Base-by-base conservation (phyloP, 1,140 invertebrate genomes). In the Drosophila repletoides region DNA sequence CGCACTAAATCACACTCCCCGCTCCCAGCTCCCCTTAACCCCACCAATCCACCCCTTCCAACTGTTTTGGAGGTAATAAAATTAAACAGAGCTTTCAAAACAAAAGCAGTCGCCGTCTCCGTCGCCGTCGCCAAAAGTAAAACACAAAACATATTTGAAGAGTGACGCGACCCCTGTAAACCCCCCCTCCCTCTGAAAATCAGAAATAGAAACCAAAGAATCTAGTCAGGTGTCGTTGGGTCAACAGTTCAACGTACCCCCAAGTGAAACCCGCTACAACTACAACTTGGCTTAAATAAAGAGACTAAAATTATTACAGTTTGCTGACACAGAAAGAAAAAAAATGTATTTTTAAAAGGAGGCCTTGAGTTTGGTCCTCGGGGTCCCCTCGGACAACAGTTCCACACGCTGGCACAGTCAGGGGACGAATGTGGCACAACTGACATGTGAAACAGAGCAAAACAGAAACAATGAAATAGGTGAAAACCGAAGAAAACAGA, bases 371-470 rank as follows among this genome's bases (percentile, higher is more conserved):
- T 19, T 10, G 17, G 21, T 51, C 34, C 53, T 33, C 40, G 41
- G 14, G 41, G 31, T 46, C 1, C n/a, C n/a, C 41, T 46, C 41
- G 31, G 40, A 17, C 22, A 17, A 21, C 12, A 41, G 63, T 38
- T 76, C 61, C 41, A 29, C 40, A 28, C 72, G 41, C 53, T 51
- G 69, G 55, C 63, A 76, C 49, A 76, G 76, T 58, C 67, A 63
- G 38, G 56, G 41, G 33, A 41, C 58, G 31, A 81, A 81, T 81
- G 77, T 83, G 59, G 72, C 76, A 65, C 77, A 83, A 41, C 14
- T 31, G 29, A 77, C 72, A 45, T 53, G 24, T 29, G 52, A 36
- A 49, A 71, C 40, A 73, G 46, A 63, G 74, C 43, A 53, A 63
- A 72, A 28, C 52, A 49, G 51, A 46, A 43, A 58, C 58, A 63